Evolutionary conservation across 2,797 vertebrate genomes (phyloP), one percentile per base, ranked within the genome.

Genomic region (Gobionotothen gibberifrons): DNA sequence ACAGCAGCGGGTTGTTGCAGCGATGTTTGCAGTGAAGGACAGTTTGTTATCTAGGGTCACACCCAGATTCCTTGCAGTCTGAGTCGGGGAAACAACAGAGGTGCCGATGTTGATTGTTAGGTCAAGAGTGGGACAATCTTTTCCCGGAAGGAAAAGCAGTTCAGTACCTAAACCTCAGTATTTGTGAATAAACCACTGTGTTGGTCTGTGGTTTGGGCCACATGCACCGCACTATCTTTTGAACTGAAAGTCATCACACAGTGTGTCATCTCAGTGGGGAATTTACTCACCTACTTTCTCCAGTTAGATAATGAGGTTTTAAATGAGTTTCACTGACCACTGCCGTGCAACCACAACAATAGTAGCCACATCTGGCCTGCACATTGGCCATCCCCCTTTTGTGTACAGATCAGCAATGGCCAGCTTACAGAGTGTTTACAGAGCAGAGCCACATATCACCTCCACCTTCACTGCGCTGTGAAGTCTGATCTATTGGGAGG

Each of bases 331-430:
- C 59, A 66, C 64, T 73, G 82, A 86, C 79, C 75, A 84, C 79
- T 74, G 81, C 59, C 42, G 59, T 78, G 59, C 56, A 86, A 78
- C 82, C 74, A 88, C 86, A 87, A 87, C 75, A 90, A 87, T 82
- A 81, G 77, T 76, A 83, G 55, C 60, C 76, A 90, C 92, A 94
- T 94, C 90, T 95, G 93, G 88, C 53, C 71, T 17, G 74, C 91
- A 93, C 83, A 91, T 93, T 91, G 84, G 69, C 40, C 83, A 87
- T 64, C 52, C 77, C 56, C 32, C 58, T 63, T 78, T 81, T 89
- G 77, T 89, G 85, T 87, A 79, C 78, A 82, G 58, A 79, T 80
- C 59, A 69, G 75, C 58, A 54, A 69, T 17, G 29, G 69, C 49
- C 69, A 60, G 73, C 55, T 79, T 58, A 73, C 58, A 29, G 77